phyloP scores from a whole-genome alignment of 1,140 invertebrate genomes.

The Hydropsyche tenuis region DNA sequence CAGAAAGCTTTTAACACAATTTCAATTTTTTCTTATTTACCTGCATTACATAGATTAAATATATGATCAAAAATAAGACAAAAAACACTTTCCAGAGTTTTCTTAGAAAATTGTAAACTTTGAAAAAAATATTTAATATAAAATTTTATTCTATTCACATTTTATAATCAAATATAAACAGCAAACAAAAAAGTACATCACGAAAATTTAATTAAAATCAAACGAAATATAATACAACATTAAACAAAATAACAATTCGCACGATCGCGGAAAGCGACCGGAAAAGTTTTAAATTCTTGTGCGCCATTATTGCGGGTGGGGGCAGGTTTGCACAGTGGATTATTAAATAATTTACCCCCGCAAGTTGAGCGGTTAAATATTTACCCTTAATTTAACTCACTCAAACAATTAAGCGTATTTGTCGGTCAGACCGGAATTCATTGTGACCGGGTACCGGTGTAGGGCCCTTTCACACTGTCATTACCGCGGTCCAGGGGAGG shows the following conservation, averaged over 20 bases:
- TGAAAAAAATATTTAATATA: no score
- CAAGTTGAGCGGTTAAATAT: slow-evolving; percentile 44
- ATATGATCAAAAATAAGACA: no score
- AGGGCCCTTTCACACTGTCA: slow-evolving; percentile 16
- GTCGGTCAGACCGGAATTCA: slow-evolving; percentile 41
- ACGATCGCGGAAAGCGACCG: background rate
- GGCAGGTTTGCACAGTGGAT: slow-evolving; percentile 26
- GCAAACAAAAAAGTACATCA: background rate
- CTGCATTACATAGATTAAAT: no score
- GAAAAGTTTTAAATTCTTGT: slow-evolving; percentile 12
- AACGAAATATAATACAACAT: background rate
- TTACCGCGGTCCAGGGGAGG: background rate
- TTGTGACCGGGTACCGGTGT: background rate
- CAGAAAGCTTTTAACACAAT: no score
- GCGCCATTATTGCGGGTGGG: background rate
- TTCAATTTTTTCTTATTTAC: no score
- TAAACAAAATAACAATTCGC: background rate
- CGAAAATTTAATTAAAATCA: background rate
- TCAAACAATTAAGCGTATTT: slow-evolving; percentile 43
- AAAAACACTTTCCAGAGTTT: no score
- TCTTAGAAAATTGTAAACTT: no score
- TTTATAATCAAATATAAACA: background rate
- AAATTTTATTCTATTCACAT: no score
- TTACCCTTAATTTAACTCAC: slow-evolving; percentile 44
- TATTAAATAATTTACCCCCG: slow-evolving; percentile 39